Base-by-base conservation (phyloP, 2,888 invertebrate genomes). In the Halictus ligatus region DNA sequence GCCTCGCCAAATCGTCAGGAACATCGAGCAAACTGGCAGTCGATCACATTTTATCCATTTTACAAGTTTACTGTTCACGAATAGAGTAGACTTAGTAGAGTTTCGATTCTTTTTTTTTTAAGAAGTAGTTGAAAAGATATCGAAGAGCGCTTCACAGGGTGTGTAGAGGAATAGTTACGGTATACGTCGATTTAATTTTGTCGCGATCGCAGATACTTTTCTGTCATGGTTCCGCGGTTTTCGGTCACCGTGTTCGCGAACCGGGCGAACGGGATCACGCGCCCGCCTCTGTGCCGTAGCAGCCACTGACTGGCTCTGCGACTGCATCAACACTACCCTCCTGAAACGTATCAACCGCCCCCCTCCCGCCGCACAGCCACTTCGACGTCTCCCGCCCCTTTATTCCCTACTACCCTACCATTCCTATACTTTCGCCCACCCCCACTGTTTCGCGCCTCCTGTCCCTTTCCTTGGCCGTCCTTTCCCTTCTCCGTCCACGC, bases 241-340 rank as follows among this genome's bases (percentile, higher is more conserved):
- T 25, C 54, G 74, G 60, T 21, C 75, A 79, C 75, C 60, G 54
- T 81, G 54, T 72, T 54, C 58, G 43, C 50, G 60, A 81, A 80
- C 82, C 67, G 82, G 75, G 80, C 83, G 84, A 85, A 80, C 50
- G 60, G 54, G 58, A 72, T 80, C 86, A 84, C 90, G 85, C 87
- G 89, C 93, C 92, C 93, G 91, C 92, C 93, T 93, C 94, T 89
- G 92, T 90, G 94, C 92, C 93, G 92, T 93, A 93, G 93, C 93
- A 92, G 92, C 93, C 93, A 95, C 95, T 94, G 95, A 94, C 91
- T 91, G 92, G 92, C 92, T 90, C 92, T 92, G 88, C 91, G 91
- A 91, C 91, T 89, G 92, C 92, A 92, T 91, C 91, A 92, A 91
- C 92, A 91, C 93, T 92, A 91, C 92, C 92, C 92, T 93, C 91